Evolutionary conservation across 2,888 invertebrate species (phyloP).

Genomic region (Fabriciana adippe): DNA sequence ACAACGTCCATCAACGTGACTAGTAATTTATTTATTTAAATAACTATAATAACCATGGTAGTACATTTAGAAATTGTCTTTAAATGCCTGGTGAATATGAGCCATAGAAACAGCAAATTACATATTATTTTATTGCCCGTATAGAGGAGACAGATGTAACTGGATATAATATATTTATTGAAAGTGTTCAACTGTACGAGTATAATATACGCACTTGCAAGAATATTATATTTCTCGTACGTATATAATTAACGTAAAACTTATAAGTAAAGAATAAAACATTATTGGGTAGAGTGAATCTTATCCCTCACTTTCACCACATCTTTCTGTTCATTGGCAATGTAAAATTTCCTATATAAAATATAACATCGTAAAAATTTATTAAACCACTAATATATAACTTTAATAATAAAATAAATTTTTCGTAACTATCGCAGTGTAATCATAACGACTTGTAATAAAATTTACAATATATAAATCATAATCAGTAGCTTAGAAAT

Average conservation of each 20-base stretch:
- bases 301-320: no score
- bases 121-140: conserved; percentile 1
- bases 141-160: conserved; percentile 1
- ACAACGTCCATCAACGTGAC: conserved; percentile 51
- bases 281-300: background rate
- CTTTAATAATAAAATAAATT: no score
- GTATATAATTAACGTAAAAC: background rate
- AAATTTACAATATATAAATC: no score
- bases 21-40: conserved; percentile 36
- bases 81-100: background rate
- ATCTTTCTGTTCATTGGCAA: no score
- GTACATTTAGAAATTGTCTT: conserved; percentile 2
- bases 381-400: no score
- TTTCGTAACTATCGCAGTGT: no score
- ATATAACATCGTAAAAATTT: no score
- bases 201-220: background rate
- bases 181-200: background rate
- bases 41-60: background rate
- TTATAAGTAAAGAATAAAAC: background rate
- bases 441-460: no score
- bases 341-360: no score
- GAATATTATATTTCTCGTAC: background rate
- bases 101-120: conserved; percentile 3
- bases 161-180: background rate
- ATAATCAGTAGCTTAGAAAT: no score